Evolutionary conservation across 2,797 vertebrate species (phyloP), one percentile per base, ranked within the genome.

Genomic region (Hydrophis major): DNA sequence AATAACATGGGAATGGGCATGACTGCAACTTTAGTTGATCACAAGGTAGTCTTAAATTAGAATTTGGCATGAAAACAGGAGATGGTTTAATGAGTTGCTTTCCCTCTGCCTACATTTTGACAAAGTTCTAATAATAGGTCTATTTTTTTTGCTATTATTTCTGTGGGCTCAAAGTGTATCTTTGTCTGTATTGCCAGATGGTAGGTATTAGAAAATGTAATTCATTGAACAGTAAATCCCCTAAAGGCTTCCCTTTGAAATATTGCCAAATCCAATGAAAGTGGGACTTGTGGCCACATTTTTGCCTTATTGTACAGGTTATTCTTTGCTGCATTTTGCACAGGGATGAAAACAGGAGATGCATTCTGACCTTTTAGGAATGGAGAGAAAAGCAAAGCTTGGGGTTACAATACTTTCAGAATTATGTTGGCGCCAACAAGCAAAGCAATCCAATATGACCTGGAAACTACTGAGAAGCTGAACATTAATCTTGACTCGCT

Each of bases 181-280:
- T 94, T 91, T 42, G 7, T 93, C 97, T 95, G 95, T 87, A 87
- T 93, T 94, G 57, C 92, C 93, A 96, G 94, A 93, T 96, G 93
- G 94, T 0, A 0, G 78, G 90, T 94, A 94, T 96, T 93, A 95
- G 93, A 94, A 96, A 94, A 95, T 94, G 87, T 96, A 94, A 96
- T 95, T 96, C 96, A 97, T 96, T 94, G 94, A 97, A 95, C 92
- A 95, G 94, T 95, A 96, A 96, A 97, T 95, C 94, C 94, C 20
- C 92, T 88, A 91, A 94, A 96, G 95, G 2, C 92, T 95, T 95
- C 60, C 10, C 95, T 96, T 93, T 96, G 96, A 96, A 96, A 96
- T 95, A 56, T 88, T 96, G 95, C 96, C 94, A 95, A 91, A 91
- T 94, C 95, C 94, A 96, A 89, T 87, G 94, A 94, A 74, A 94